phyloP scores from a whole-genome alignment of 2,888 invertebrate genomes.

The Macrophya annulata region DNA sequence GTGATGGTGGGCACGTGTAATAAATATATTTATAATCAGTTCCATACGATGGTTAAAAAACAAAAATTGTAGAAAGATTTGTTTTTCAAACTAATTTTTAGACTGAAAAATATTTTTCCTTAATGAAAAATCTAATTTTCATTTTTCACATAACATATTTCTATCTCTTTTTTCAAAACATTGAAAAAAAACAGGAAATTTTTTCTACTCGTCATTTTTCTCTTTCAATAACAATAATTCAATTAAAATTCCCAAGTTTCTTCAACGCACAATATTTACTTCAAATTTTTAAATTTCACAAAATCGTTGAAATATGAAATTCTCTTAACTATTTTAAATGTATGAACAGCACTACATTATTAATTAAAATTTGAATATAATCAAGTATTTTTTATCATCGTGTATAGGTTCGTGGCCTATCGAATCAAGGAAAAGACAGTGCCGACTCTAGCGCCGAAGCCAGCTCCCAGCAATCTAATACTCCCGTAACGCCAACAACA shows the following conservation, averaged over 20 bases:
- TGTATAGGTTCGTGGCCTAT: slow-evolving; percentile 76
- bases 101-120: neutral
- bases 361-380: neutral
- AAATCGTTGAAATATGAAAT: neutral
- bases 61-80: neutral
- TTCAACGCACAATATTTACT: neutral
- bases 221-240: slow-evolving; percentile 12
- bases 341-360: neutral
- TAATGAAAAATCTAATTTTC: neutral
- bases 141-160: neutral
- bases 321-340: neutral
- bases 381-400: neutral
- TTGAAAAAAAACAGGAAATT: neutral
- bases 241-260: slow-evolving; percentile 2
- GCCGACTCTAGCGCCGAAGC: slow-evolving; percentile 56
- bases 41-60: slow-evolving; percentile 2
- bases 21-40: neutral
- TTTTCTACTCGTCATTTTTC: neutral
- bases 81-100: slow-evolving; percentile 1
- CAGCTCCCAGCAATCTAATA: slow-evolving; percentile 61
- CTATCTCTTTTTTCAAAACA: neutral
- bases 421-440: slow-evolving; percentile 73
- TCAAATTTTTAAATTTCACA: neutral
- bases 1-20: neutral
- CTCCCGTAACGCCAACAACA: slow-evolving; percentile 66